Evolutionary conservation across 1,140 invertebrate genomes (phyloP).

Genomic region (Drosophila sp.): DNA sequence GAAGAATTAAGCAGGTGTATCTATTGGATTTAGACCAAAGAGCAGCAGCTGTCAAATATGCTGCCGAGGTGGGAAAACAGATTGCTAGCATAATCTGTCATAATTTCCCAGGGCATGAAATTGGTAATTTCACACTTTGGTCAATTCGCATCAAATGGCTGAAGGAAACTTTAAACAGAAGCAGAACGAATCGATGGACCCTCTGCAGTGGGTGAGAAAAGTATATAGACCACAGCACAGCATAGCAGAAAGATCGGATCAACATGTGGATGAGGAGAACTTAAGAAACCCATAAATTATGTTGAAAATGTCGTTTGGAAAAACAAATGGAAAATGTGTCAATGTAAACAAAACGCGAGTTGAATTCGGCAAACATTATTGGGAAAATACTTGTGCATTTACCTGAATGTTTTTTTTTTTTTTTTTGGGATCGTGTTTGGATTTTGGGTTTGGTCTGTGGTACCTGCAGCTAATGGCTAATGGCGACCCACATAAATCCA

Average conservation of each 20-base stretch:
- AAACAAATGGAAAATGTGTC: slow-evolving; percentile 69
- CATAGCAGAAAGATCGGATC: slow-evolving; percentile 1
- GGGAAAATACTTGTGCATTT: slow-evolving; percentile 10
- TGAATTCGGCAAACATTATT: background rate
- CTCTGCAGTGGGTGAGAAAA: slow-evolving; percentile 10
- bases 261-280: slow-evolving; percentile 44
- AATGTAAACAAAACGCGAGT: slow-evolving; percentile 59
- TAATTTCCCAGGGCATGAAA: slow-evolving; percentile 63
- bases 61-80: slow-evolving; percentile 55
- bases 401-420: background rate
- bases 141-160: slow-evolving; percentile 4
- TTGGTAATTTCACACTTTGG: slow-evolving; percentile 60
- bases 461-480: slow-evolving; percentile 64
- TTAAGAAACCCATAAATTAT: slow-evolving; percentile 73
- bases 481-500: slow-evolving; percentile 77
- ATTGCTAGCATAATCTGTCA: slow-evolving; percentile 21
- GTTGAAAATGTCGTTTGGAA: slow-evolving; percentile 24
- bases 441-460: slow-evolving; percentile 1
- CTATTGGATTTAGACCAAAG: background rate
- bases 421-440: background rate
- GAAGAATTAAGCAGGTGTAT: background rate
- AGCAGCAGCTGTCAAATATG: slow-evolving; percentile 1
- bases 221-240: background rate
- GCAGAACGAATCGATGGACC: slow-evolving; percentile 58
- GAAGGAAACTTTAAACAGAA: slow-evolving; percentile 69